Percentiles rank a stretch among this genome's conserved stretches.
These are phyloP conservation scores for Tenthredo amoena DNA, from an alignment of 2,888 invertebrate genomes.

Conservation along the genomic window DNA sequence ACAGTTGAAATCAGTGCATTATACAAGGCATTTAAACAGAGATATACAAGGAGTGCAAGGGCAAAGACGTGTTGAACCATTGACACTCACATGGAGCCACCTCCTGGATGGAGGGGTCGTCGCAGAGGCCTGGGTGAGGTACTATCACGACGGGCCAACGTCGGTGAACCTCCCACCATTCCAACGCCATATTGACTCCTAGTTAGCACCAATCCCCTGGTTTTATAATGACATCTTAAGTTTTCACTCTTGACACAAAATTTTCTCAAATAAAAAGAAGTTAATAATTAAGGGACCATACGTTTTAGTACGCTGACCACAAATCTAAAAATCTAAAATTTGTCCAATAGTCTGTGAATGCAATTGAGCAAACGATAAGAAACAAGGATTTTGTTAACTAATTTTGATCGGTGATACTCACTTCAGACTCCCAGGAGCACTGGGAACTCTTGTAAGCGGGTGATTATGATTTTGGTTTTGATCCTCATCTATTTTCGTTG, in stretches of 20 bases:
- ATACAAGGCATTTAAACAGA: constrained; percentile 70
- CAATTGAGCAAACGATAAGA: not conserved
- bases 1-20: constrained; percentile 64
- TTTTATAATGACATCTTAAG: not conserved
- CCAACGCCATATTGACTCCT: constrained; percentile 72
- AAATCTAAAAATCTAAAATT: not conserved
- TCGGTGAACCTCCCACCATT: constrained; percentile 73
- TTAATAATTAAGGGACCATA: not conserved
- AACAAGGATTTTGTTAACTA: not conserved
- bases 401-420: constrained; percentile 74
- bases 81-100: constrained; percentile 77
- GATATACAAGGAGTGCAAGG: constrained; percentile 70
- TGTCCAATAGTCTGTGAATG: not conserved
- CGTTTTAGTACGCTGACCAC: not conserved
- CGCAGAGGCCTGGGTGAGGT: constrained; percentile 75
- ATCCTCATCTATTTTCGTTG: constrained; percentile 70
- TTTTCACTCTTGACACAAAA: not conserved
- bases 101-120: constrained; percentile 74
- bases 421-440: constrained; percentile 89
- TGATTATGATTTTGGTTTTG: constrained; percentile 74
- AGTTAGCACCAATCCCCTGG: constrained; percentile 74
- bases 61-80: constrained; percentile 72
- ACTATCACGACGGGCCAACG: constrained; percentile 74
- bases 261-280: not conserved
- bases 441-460: constrained; percentile 84